Conservation (phyloP, 2,113 vertebrate genomes). For the Ellobius talpinus region DNA sequence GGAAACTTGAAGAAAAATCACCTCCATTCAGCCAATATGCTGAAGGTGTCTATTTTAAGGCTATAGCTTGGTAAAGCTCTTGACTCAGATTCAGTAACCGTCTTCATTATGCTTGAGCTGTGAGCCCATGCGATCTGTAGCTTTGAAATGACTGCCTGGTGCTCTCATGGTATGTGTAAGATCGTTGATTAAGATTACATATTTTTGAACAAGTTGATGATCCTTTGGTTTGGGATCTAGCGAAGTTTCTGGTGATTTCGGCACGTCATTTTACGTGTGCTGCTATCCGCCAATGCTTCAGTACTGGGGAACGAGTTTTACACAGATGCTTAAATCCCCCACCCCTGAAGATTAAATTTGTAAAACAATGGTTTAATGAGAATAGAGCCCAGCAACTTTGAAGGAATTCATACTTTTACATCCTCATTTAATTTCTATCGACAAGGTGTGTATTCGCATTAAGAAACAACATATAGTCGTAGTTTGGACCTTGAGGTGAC, state of each 20-base stretch:
- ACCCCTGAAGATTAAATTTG: neutral
- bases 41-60: neutral
- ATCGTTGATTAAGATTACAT: slow-evolving; percentile 25
- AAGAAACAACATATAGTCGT: neutral
- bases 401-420: neutral
- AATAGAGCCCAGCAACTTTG: neutral
- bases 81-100: neutral
- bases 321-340: neutral
- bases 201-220: neutral
- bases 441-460: slow-evolving; percentile 46
- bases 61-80: neutral
- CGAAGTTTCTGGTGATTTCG: neutral
- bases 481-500: slow-evolving; percentile 16
- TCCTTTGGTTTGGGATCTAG: neutral
- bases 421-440: slow-evolving; percentile 9
- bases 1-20: neutral
- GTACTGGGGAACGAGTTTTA: neutral
- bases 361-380: neutral
- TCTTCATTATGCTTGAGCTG: slow-evolving; percentile 24
- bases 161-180: neutral
- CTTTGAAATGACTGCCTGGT: slow-evolving; percentile 5
- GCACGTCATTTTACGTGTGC: neutral
- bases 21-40: neutral
- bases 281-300: neutral
- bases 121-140: neutral